Evolutionary conservation across 2,113 vertebrate species (phyloP).

Genomic region (Propithecus coquereli): DNA sequence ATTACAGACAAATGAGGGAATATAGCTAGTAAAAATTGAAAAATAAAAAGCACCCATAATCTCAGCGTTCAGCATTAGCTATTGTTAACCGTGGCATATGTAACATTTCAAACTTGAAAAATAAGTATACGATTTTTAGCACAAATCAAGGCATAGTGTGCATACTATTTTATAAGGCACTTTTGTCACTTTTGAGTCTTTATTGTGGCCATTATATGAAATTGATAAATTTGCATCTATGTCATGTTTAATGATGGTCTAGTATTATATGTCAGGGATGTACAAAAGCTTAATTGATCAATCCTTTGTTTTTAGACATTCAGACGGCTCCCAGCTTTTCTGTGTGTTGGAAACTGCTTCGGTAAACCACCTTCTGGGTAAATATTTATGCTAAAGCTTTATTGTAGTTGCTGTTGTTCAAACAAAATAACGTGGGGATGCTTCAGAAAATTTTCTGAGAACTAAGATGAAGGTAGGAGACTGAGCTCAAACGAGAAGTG

Average conservation of each 20-base stretch:
- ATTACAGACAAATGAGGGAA: neutral
- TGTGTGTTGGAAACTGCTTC: neutral
- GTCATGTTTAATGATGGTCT: neutral
- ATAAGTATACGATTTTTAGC: neutral
- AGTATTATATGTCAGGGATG: rapidly evolving
- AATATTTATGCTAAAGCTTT: neutral
- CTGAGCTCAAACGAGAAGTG: neutral
- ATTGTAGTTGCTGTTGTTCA: neutral
- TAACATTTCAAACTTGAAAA: neutral
- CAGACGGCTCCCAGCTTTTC: neutral
- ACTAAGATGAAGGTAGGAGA: neutral
- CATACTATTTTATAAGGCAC: neutral
- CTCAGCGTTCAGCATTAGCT: neutral
- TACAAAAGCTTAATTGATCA: neutral
- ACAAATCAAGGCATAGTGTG: neutral
- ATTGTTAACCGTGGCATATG: rapidly evolving
- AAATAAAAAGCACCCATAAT: neutral
- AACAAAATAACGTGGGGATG: neutral
- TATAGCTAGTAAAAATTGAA: neutral
- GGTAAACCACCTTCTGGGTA: neutral
- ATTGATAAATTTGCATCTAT: neutral
- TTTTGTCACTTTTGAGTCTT: neutral
- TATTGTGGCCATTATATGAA: neutral
- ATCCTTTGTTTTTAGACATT: neutral
- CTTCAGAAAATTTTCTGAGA: neutral